phyloP scores from a whole-genome alignment of 2,888 invertebrate species.

The Diarsia rubi region DNA sequence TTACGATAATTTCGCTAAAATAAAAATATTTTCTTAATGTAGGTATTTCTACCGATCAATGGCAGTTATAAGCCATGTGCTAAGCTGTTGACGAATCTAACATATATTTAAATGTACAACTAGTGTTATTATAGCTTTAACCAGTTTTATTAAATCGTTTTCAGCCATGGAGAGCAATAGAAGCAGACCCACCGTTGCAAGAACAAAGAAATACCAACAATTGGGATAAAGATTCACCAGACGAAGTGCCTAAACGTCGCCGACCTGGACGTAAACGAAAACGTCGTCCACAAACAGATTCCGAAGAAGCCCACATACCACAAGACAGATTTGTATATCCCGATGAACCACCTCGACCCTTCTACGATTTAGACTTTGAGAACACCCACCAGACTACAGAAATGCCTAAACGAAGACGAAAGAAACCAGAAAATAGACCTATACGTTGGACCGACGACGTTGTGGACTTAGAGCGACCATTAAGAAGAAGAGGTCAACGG shows the following conservation, averaged over 20 bases:
- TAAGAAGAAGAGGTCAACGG: conserved; percentile 80
- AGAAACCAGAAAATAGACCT: conserved; percentile 77
- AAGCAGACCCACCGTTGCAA: conserved; percentile 75
- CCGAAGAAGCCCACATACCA: conserved; percentile 72
- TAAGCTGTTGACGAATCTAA: background rate
- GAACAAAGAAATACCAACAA: conserved; percentile 70
- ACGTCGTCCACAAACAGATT: conserved; percentile 88
- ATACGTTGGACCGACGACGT: conserved; percentile 84
- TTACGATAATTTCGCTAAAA: background rate
- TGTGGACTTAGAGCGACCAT: conserved; percentile 76
- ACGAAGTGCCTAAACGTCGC: conserved; percentile 83
- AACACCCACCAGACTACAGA: conserved; percentile 72
- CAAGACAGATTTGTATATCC: conserved; percentile 72
- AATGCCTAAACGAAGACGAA: conserved; percentile 78
- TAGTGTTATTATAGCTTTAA: background rate
- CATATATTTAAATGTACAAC: background rate
- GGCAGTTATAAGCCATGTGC: background rate
- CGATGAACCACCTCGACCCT: conserved; percentile 71
- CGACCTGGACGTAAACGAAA: conserved; percentile 91
- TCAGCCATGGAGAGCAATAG: conserved; percentile 90
- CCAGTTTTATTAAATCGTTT: conserved; percentile 61
- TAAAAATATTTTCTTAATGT: conserved; percentile 3
- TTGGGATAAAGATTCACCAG: conserved; percentile 80
- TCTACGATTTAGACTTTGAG: conserved; percentile 71
- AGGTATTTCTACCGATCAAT: background rate